Evolutionary conservation across 2,797 vertebrate genomes (phyloP).

Genomic region (Bryconaethiops microstoma): DNA sequence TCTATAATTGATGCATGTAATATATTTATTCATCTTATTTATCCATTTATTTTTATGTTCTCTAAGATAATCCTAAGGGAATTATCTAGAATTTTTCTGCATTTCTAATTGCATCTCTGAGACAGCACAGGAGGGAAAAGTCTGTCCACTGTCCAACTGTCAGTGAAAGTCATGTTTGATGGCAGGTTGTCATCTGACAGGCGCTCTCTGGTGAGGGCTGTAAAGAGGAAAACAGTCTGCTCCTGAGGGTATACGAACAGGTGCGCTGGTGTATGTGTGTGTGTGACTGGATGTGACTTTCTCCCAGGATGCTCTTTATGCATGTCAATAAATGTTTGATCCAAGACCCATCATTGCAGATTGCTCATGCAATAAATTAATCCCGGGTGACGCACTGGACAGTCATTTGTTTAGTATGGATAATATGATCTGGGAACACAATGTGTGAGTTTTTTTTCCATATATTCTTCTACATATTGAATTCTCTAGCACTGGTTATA

Average conservation of each 20-base stretch:
- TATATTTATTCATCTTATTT: neutral
- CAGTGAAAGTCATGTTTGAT: constrained; percentile 52
- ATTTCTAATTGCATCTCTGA: constrained; percentile 34
- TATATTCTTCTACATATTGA: neutral
- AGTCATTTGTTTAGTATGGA: constrained; percentile 17
- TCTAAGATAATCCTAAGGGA: neutral
- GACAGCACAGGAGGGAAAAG: constrained; percentile 35
- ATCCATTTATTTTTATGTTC: neutral
- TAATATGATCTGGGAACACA: neutral
- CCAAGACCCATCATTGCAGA: constrained; percentile 45
- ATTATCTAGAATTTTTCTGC: constrained; percentile 5
- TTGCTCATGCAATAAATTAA: constrained; percentile 43
- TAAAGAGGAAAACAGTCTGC: constrained; percentile 54
- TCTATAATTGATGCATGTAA: neutral
- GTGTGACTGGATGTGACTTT: constrained; percentile 27
- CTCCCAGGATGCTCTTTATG: constrained; percentile 29
- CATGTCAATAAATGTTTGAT: constrained; percentile 41
- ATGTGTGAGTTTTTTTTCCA: neutral
- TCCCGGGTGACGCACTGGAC: constrained; percentile 37
- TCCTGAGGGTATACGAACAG: constrained; percentile 60
- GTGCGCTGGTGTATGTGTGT: constrained; percentile 40
- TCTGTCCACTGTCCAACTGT: constrained; percentile 63
- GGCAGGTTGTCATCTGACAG: constrained; percentile 67
- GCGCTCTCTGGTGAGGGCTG: constrained; percentile 64
- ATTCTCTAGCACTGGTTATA: neutral